These are phyloP conservation scores for Tympanoctomys barrerae DNA, from an alignment of 2,797 vertebrate species.

Conservation along the genomic window DNA sequence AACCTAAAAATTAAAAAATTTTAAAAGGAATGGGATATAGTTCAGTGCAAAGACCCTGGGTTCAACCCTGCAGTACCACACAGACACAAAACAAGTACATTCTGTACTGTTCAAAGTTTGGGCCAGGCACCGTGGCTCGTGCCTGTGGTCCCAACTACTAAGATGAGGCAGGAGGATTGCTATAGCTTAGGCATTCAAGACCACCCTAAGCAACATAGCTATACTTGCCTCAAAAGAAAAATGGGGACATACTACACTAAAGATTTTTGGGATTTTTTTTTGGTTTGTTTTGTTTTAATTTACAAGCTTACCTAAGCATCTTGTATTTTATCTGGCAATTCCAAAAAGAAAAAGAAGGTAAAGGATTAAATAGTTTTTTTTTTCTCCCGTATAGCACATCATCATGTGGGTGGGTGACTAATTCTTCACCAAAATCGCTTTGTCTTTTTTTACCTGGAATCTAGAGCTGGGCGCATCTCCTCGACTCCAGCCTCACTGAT, in stretches of 20 bases:
- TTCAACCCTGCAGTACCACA: neutral
- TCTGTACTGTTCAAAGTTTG: neutral
- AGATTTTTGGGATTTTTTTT: neutral
- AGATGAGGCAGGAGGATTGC: neutral
- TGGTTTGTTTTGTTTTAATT: neutral
- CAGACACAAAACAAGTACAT: neutral
- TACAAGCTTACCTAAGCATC: neutral
- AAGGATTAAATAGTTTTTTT: neutral
- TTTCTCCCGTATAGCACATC: neutral
- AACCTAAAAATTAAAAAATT: neutral
- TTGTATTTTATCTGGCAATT: neutral
- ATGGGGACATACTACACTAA: neutral
- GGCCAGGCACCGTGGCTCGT: neutral
- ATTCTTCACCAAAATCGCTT: neutral
- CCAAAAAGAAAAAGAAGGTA: neutral
- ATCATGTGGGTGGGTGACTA: neutral
- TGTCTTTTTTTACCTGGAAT: neutral
- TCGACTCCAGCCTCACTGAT: conserved; percentile 29
- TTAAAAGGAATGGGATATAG: neutral
- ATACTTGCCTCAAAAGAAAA: neutral
- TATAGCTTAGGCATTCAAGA: neutral
- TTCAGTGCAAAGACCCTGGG: neutral
- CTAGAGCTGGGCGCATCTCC: conserved; percentile 16
- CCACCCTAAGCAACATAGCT: neutral
- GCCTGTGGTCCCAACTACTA: neutral